Conservation (phyloP, 2,888 invertebrate species). For the Nemapogon koenigi region DNA sequence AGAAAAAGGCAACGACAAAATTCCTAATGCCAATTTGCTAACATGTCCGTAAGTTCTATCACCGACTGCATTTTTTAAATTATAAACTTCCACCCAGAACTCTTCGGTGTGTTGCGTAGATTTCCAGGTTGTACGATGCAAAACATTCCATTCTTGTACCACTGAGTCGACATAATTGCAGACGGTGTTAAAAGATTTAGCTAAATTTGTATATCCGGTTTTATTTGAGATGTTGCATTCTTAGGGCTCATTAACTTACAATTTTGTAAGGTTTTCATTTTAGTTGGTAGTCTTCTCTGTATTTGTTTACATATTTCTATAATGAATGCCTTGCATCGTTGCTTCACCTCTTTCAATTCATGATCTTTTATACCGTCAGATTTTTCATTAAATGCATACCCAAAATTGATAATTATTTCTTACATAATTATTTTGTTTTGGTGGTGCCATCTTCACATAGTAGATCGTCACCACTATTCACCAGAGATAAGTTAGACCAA, state of each 20-base stretch:
- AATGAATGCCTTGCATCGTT: neutral
- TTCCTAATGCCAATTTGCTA: neutral
- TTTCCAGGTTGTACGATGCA: constrained; percentile 2
- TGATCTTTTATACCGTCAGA: no score
- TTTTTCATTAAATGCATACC: neutral
- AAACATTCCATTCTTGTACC: constrained; percentile 6
- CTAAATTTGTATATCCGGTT: constrained; percentile 14
- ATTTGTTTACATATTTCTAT: constrained; percentile 2
- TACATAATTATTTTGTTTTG: no score
- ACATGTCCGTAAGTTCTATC: neutral
- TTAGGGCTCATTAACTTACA: constrained; percentile 11
- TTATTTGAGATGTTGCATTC: no score
- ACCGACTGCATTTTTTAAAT: neutral
- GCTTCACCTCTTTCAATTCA: constrained; percentile 1
- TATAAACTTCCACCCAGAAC: neutral
- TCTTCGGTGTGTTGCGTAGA: neutral
- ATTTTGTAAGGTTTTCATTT: constrained; percentile 7
- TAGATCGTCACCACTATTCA: no score
- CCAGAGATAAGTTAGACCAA: no score
- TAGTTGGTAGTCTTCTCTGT: constrained; percentile 2
- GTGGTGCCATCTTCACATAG: no score
- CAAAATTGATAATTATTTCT: no score
- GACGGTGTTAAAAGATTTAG: constrained; percentile 16
- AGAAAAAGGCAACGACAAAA: constrained; percentile 6
- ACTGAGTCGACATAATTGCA: constrained; percentile 14